These are phyloP conservation scores for Fissipunctia ypsillon DNA, from an alignment of 2,888 invertebrate genomes.

Conservation along the genomic window DNA sequence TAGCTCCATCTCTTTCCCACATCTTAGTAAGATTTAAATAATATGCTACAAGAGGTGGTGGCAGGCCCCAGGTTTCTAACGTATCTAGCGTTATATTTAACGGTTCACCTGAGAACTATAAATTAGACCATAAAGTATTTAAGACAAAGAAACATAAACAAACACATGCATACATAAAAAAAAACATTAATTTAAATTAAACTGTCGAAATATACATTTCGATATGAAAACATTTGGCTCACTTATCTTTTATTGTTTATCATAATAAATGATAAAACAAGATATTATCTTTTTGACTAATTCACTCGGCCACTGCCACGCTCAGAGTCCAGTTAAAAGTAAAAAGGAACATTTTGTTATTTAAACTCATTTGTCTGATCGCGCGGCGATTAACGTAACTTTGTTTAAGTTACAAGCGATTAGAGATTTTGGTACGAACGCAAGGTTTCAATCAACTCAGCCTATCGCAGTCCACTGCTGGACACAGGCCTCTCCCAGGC, in stretches of 20 bases:
- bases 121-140: not conserved
- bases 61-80: no score
- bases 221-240: constrained; percentile 16
- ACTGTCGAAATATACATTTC: constrained; percentile 35
- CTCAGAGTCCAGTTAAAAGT: constrained; percentile 20
- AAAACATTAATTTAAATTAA: not conserved
- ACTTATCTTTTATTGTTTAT: constrained; percentile 35
- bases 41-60: not conserved
- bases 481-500: not conserved
- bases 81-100: no score
- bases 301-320: constrained; percentile 11
- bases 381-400: constrained; percentile 30
- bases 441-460: not conserved
- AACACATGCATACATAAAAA: not conserved
- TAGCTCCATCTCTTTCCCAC: not conserved
- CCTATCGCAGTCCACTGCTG: not conserved
- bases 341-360: constrained; percentile 42
- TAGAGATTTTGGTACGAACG: not conserved
- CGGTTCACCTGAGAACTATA: not conserved
- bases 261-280: constrained; percentile 15
- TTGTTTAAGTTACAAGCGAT: constrained; percentile 19
- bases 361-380: constrained; percentile 42
- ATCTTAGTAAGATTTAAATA: no score
- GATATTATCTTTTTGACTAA: constrained; percentile 41
- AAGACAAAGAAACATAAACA: constrained; percentile 1